Conservation (phyloP, 92 coral and sea anemone genomes). For the Galaxea fascicularis region DNA sequence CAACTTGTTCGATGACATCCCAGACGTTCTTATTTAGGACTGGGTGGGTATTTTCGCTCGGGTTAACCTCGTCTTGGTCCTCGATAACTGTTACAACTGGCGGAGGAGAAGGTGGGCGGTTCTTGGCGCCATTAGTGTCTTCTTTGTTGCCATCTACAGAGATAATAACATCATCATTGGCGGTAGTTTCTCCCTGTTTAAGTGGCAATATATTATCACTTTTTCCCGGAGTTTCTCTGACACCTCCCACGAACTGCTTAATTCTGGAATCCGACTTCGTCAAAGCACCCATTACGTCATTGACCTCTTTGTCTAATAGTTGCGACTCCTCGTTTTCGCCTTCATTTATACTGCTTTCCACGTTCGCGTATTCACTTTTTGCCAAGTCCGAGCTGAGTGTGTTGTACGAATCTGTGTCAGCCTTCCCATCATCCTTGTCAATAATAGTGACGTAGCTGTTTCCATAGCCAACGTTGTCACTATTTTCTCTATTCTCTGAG, state of each 20-base stretch:
- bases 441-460: conserved; percentile 38
- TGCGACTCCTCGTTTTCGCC: conserved; percentile 48
- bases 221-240: neutral
- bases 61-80: conserved; percentile 17
- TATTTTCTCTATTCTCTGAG: neutral
- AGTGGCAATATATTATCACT: neutral
- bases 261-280: conserved; percentile 36
- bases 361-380: conserved; percentile 44
- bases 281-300: conserved; percentile 32
- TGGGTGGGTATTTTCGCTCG: neutral
- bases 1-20: conserved; percentile 12
- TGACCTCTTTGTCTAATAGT: conserved; percentile 22
- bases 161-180: neutral
- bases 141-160: neutral
- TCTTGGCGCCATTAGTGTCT: conserved; percentile 1
- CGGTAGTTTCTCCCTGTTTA: neutral
- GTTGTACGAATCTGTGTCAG: conserved; percentile 36
- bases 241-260: neutral
- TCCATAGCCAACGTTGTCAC: conserved; percentile 11
- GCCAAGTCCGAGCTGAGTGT: conserved; percentile 36
- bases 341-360: conserved; percentile 35
- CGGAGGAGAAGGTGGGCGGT: neutral
- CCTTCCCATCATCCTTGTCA: conserved; percentile 29
- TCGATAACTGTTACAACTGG: conserved; percentile 27
- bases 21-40: neutral